Conservation (phyloP, 2,113 vertebrate species). For the Paedocypris sp. region DNA sequence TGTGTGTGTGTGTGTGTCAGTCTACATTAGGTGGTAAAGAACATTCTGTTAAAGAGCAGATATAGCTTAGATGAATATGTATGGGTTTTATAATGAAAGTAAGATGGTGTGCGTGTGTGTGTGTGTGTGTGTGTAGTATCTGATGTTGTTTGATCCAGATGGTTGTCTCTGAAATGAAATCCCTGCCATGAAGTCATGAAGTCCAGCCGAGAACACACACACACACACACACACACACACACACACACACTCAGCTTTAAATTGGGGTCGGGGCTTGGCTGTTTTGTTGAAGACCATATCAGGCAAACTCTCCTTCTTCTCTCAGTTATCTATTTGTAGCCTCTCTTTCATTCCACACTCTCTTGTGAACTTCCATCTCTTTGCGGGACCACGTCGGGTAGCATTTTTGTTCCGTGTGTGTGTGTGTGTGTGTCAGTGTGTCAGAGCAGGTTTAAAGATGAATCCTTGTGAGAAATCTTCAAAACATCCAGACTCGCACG, state of each 20-base stretch:
- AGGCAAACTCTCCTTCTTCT: conserved; percentile 12
- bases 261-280: neutral
- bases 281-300: conserved; percentile 24
- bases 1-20: neutral
- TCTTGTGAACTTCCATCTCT: neutral
- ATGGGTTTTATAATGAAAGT: neutral
- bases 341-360: neutral
- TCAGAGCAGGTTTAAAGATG: conserved; percentile 14
- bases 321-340: conserved; percentile 22
- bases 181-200: conserved; percentile 3
- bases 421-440: neutral
- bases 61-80: neutral
- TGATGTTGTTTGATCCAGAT: conserved; percentile 16
- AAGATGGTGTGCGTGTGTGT: conserved; percentile 6
- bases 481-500: neutral
- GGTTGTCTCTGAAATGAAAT: conserved; percentile 9
- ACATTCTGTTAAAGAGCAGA: neutral
- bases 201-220: conserved; percentile 7
- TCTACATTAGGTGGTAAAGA: neutral
- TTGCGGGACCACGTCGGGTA: conserved; percentile 3
- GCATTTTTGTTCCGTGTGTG: conserved; percentile 12
- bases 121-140: conserved; percentile 2
- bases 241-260: neutral
- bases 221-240: neutral
- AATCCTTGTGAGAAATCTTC: conserved; percentile 1